Percentiles rank a stretch among this genome's conserved stretches.
These are phyloP conservation scores for Craterocephalus amniculus DNA, from an alignment of 2,797 vertebrate genomes.

Conservation along the genomic window DNA sequence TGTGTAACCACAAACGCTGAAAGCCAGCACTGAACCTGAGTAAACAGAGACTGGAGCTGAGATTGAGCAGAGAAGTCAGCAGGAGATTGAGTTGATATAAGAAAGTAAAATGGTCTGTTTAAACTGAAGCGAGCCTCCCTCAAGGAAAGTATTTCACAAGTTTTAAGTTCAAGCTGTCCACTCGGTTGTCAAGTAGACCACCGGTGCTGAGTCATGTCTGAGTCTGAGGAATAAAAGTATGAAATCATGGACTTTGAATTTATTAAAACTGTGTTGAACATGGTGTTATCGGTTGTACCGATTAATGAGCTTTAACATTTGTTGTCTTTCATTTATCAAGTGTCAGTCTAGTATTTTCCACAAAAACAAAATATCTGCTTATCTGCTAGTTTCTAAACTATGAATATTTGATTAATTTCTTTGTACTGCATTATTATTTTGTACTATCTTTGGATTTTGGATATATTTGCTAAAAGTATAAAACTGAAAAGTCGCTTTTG, in stretches of 20 bases:
- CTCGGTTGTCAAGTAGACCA: neutral
- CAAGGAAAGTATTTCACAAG: constrained; percentile 4
- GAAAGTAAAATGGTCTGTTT: constrained; percentile 9
- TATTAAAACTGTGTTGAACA: neutral
- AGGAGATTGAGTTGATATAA: constrained; percentile 5
- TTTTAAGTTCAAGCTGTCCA: neutral
- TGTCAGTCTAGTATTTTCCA: neutral
- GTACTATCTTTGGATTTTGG: neutral
- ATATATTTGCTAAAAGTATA: neutral
- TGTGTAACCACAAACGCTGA: constrained; percentile 20
- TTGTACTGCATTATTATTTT: neutral
- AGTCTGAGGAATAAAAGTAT: neutral
- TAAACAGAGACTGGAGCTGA: constrained; percentile 38
- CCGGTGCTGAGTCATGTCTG: neutral
- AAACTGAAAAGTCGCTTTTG: neutral
- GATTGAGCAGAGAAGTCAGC: constrained; percentile 40
- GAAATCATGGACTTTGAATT: too few relatives aligned
- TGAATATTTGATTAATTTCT: neutral
- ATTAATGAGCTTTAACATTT: neutral
- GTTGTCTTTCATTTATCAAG: neutral
- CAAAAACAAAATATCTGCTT: neutral
- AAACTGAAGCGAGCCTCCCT: neutral
- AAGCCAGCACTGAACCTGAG: constrained; percentile 16
- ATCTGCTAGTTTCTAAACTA: too few relatives aligned
- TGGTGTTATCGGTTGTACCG: neutral